A percentile compares a stretch with the other conserved stretches of the same genome.
These are phyloP conservation scores for Hoplodrina blanda DNA, from an alignment of 2,888 invertebrate genomes.

Conservation along the genomic window DNA sequence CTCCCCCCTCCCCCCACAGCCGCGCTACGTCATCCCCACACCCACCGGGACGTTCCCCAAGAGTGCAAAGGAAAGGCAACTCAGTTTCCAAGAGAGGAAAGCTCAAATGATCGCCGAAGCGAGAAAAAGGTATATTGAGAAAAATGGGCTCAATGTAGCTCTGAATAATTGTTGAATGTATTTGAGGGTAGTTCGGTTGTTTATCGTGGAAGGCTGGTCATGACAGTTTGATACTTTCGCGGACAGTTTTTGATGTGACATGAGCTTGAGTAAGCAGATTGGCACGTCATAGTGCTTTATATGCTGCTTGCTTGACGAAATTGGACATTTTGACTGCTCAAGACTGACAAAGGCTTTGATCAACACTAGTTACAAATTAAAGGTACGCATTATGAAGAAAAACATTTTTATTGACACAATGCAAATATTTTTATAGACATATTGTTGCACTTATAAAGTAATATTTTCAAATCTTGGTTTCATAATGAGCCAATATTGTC, in stretches of 20 bases:
- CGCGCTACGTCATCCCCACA: slow-evolving; percentile 76
- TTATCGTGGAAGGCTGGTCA: slow-evolving; percentile 48
- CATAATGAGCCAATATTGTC: slow-evolving; percentile 2
- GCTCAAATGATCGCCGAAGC: slow-evolving; percentile 94
- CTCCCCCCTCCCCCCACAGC: slow-evolving; percentile 22
- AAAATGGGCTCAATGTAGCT: slow-evolving; percentile 91
- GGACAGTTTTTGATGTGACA: not conserved
- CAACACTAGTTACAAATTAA: too few relatives aligned
- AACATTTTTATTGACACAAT: slow-evolving; percentile 5
- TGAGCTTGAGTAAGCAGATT: slow-evolving; percentile 20
- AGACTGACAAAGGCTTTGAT: not conserved
- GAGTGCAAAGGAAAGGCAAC: slow-evolving; percentile 91
- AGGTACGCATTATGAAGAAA: slow-evolving; percentile 1
- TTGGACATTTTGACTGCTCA: not conserved
- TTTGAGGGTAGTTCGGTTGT: slow-evolving; percentile 62
- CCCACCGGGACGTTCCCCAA: slow-evolving; percentile 88
- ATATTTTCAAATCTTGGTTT: slow-evolving; percentile 3
- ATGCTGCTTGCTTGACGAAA: not conserved
- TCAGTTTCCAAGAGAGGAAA: slow-evolving; percentile 95
- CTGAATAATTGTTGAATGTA: slow-evolving; percentile 70
- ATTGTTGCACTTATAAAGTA: not conserved
- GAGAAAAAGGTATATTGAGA: slow-evolving; percentile 94
- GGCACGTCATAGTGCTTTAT: not conserved
- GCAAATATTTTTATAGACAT: slow-evolving; percentile 24
- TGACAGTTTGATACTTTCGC: slow-evolving; percentile 4